Percentiles rank a stretch among this genome's conserved stretches.
These are phyloP conservation scores for Donacobius atricapilla DNA, from an alignment of 2,113 vertebrate genomes.

Conservation along the genomic window DNA sequence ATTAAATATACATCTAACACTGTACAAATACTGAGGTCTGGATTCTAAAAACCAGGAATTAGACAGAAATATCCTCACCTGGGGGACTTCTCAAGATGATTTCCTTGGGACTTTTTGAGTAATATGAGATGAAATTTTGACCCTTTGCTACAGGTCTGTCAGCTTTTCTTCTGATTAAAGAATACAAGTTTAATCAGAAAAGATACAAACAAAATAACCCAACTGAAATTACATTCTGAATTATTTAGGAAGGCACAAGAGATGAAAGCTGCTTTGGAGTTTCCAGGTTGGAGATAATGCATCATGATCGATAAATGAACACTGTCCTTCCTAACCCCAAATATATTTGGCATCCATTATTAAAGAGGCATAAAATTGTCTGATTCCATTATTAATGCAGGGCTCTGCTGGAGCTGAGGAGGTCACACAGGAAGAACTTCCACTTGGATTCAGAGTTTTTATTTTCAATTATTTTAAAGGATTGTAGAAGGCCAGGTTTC, in stretches of 20 bases:
- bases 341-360: slow-evolving; percentile 72
- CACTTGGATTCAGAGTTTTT: neutral
- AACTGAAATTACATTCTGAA: slow-evolving; percentile 70
- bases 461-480: neutral
- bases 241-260: slow-evolving; percentile 75
- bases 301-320: slow-evolving; percentile 74
- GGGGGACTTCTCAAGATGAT: neutral
- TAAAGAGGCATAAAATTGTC: slow-evolving; percentile 66
- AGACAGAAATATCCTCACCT: neutral
- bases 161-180: slow-evolving; percentile 43
- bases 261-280: slow-evolving; percentile 70
- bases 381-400: slow-evolving; percentile 72
- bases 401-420: slow-evolving; percentile 52
- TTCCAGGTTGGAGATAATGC: slow-evolving; percentile 73
- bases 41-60: neutral
- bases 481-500: neutral
- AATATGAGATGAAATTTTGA: neutral
- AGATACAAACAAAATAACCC: slow-evolving; percentile 5
- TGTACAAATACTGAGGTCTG: neutral
- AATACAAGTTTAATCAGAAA: slow-evolving; percentile 5
- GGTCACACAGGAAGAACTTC: neutral
- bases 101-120: neutral
- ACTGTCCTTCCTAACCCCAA: slow-evolving; percentile 65
- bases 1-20: neutral
- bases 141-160: neutral